These are phyloP conservation scores for Dichetophora obliterata DNA, from an alignment of 2,888 invertebrate species.

Conservation along the genomic window DNA sequence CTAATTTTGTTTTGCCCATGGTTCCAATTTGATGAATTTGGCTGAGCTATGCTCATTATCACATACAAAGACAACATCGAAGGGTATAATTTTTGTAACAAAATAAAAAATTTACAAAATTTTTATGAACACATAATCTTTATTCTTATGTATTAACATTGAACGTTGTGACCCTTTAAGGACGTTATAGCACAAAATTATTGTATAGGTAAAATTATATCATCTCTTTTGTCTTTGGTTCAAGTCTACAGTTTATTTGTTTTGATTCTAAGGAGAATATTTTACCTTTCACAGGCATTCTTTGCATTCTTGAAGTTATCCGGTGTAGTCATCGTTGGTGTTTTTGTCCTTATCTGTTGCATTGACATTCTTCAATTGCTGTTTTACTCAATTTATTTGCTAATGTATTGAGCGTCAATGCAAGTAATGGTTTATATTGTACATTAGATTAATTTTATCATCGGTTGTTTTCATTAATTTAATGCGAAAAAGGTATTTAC, in stretches of 20 bases:
- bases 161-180: slow-evolving; percentile 9
- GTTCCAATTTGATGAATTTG: slow-evolving; percentile 37
- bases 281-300: slow-evolving; percentile 6
- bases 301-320: slow-evolving; percentile 8
- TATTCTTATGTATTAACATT: slow-evolving; percentile 23
- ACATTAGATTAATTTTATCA: neutral
- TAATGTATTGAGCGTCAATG: slow-evolving; percentile 31
- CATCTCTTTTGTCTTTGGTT: neutral
- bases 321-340: neutral
- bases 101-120: slow-evolving; percentile 41
- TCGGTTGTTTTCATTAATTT: neutral
- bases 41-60: neutral
- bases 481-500: neutral
- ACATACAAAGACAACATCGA: neutral
- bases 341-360: slow-evolving; percentile 31
- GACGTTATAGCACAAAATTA: neutral
- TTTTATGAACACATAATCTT: slow-evolving; percentile 40
- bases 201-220: neutral
- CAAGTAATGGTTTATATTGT: slow-evolving; percentile 31
- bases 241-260: neutral
- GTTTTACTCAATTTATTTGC: slow-evolving; percentile 41
- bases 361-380: slow-evolving; percentile 36
- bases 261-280: neutral
- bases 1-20: slow-evolving; percentile 38
- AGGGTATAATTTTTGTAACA: slow-evolving; percentile 34